A percentile compares a stretch with the other conserved stretches of the same genome.
These are phyloP conservation scores for Stigmatopora nigra DNA, from an alignment of 2,113 vertebrate species.

Conservation along the genomic window DNA sequence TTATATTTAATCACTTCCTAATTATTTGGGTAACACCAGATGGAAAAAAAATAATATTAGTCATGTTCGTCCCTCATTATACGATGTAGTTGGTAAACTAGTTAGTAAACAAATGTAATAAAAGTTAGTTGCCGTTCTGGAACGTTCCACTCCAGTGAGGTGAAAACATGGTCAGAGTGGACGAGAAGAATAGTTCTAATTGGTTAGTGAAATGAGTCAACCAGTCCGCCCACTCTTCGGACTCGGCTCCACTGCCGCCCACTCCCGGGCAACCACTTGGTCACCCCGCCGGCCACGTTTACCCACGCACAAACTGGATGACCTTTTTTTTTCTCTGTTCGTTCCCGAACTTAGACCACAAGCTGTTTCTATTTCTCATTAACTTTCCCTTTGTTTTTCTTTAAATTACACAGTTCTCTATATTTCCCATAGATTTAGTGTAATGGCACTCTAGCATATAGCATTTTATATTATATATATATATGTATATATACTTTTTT, in stretches of 20 bases:
- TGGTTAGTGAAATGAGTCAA: background rate
- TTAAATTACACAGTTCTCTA: background rate
- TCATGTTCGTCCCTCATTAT: conserved; percentile 51
- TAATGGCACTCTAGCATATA: background rate
- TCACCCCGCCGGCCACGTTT: background rate
- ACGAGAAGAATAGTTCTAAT: background rate
- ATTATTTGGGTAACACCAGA: conserved; percentile 86
- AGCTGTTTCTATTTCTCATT: background rate
- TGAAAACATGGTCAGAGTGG: background rate
- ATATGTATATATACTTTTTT: background rate
- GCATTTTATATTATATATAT: too few relatives aligned
- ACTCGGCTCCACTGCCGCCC: background rate
- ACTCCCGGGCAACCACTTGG: background rate
- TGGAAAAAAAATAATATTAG: conserved; percentile 73
- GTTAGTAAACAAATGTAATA: conserved; percentile 33
- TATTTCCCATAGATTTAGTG: background rate
- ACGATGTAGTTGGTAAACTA: conserved; percentile 46
- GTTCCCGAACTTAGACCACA: background rate
- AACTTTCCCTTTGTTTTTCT: background rate
- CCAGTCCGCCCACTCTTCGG: background rate
- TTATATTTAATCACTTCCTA: conserved; percentile 40
- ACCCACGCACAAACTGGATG: background rate
- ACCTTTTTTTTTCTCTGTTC: background rate
- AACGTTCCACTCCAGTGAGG: background rate
- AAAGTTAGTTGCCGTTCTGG: conserved; percentile 40